Conservation (phyloP, 2,888 invertebrate species). For the Apamea monoglypha region DNA sequence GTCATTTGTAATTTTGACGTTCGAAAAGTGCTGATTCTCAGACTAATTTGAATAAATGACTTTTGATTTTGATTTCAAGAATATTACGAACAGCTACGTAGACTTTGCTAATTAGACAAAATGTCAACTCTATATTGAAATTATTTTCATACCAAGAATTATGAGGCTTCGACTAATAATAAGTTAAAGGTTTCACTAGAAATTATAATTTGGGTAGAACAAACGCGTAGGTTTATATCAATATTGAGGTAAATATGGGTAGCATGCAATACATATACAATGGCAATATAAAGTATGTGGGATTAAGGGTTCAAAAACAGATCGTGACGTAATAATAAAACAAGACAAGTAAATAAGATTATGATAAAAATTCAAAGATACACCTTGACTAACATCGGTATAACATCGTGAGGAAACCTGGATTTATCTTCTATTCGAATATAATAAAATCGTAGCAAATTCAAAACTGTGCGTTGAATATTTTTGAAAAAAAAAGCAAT, state of each 20-base stretch:
- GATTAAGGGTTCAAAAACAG: slow-evolving; percentile 2
- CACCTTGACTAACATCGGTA: background rate
- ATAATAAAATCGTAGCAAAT: too few relatives aligned
- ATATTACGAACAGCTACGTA: background rate
- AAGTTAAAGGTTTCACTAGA: background rate
- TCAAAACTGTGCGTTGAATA: too few relatives aligned
- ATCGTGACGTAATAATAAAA: background rate
- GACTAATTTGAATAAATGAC: too few relatives aligned
- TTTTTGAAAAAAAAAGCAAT: too few relatives aligned
- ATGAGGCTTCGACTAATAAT: background rate
- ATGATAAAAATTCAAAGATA: background rate
- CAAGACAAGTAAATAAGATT: background rate
- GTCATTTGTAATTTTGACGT: too few relatives aligned
- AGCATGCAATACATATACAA: background rate
- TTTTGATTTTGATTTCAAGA: background rate
- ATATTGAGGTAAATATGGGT: slow-evolving; percentile 9
- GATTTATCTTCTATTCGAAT: background rate
- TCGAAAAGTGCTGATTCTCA: too few relatives aligned
- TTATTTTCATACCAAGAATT: background rate
- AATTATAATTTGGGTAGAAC: background rate
- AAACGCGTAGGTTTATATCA: background rate
- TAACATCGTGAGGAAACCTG: background rate
- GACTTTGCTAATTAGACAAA: background rate
- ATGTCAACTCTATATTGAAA: slow-evolving; percentile 12
- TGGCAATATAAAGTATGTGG: background rate